These are phyloP conservation scores for Bimastos eiseni DNA, from an alignment of 2,888 invertebrate species.

Conservation along the genomic window DNA sequence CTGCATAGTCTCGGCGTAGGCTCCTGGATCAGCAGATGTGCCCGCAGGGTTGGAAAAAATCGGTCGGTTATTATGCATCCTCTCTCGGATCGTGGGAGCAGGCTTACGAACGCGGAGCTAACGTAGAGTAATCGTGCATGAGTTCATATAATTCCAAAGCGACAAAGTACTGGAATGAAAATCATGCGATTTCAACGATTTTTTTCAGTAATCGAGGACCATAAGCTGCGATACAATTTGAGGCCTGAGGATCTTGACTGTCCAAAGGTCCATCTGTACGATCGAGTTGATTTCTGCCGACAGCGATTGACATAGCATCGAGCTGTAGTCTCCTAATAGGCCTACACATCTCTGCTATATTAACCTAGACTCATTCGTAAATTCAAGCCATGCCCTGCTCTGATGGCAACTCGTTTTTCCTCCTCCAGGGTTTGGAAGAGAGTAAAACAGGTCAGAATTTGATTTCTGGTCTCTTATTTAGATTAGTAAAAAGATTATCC, in stretches of 20 bases:
- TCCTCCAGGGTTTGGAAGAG: neutral
- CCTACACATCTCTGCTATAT: too few species aligned
- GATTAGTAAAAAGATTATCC: too few species aligned
- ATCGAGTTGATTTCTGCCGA: too few species aligned
- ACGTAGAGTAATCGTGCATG: neutral
- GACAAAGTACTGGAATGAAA: too few species aligned
- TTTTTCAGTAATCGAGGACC: too few species aligned
- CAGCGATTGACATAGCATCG: too few species aligned
- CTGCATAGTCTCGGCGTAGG: neutral
- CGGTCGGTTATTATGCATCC: neutral
- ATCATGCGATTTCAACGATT: too few species aligned
- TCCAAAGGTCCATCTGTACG: too few species aligned
- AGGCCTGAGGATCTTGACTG: too few species aligned
- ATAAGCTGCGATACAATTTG: neutral
- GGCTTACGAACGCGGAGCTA: too few species aligned
- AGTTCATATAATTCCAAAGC: neutral
- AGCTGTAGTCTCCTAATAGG: too few species aligned
- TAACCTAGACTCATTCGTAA: too few species aligned
- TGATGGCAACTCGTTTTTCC: neutral
- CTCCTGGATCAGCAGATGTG: conserved; percentile 6
- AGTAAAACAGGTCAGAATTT: neutral
- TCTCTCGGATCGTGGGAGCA: neutral
- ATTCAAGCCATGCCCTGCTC: neutral
- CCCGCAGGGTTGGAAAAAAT: neutral
- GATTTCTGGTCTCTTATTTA: neutral